Base-by-base conservation (phyloP, 2,888 invertebrate genomes). In the Dynastes maya region DNA sequence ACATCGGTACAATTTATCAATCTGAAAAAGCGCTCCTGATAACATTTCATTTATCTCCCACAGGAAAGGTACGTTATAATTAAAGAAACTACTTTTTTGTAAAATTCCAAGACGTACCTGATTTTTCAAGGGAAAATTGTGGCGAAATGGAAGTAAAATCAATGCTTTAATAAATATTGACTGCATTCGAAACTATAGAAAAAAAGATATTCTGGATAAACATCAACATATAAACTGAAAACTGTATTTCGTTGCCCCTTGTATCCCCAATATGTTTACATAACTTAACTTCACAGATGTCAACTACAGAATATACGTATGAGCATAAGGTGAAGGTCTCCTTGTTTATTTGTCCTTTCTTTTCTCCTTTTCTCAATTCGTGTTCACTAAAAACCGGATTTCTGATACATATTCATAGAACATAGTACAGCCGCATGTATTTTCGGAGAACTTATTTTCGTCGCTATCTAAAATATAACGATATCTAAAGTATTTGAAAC, bases 391-490 rank as follows among this genome's bases (percentile, higher is more conserved):
- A 83, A 85, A 85, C 85, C 85, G 84, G 85, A 82, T 84, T 81
- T 81, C 81, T 82, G 82, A 82, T 85, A 84, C 84, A 85, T 85
- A 85, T 85, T 85, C 85, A 84, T 84, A 84, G 84, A 61, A 77
- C 29, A n/a, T 32, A 27, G 11, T 22, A 49, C 27, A 49, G 22
- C 16, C 29, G 61, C 45, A 74, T 55, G 3, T 55, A 16, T 22
- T 74, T 72, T 45, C 40, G 45, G 29, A 45, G 61, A 72, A 72
- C 58, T 58, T 72, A 45, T 45, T 61, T 45, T 27, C 37, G 40
- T 37, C 49, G 58, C 32, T 76, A 55, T 37, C 51, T 53, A 37
- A 29, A 61, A 74, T 27, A 32, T 72, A 72, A 58, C 27, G 45
- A 61, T 72, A 61, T 72, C 61, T 71, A n/a, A 40, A 72, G n/a